Conservation (phyloP, 2,113 vertebrate genomes). For the Todiramphus saurophagus region DNA sequence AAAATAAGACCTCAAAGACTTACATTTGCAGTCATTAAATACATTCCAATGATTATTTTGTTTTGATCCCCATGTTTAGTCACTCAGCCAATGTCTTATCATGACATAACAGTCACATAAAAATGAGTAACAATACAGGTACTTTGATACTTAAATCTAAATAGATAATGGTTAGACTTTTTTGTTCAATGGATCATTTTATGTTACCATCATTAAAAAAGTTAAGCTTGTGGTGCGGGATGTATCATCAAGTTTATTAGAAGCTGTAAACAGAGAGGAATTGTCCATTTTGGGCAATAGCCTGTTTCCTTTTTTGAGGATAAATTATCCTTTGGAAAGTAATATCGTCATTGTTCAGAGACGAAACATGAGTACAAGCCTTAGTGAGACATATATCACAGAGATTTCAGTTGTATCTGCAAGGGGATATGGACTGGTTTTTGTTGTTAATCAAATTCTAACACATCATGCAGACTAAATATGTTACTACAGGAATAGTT, state of each 20-base stretch:
- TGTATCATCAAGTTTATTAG: not conserved
- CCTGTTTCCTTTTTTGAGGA: not conserved
- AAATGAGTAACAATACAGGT: not conserved
- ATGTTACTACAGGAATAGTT: not conserved
- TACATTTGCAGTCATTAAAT: not conserved
- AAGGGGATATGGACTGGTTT: not conserved
- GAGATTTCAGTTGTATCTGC: not conserved
- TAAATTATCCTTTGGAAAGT: not conserved
- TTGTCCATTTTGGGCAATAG: not conserved
- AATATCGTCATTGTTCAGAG: not conserved
- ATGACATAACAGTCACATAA: not conserved
- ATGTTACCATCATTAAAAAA: not conserved
- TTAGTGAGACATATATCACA: not conserved
- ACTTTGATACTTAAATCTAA: not conserved
- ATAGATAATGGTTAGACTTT: not conserved
- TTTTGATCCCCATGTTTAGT: not conserved
- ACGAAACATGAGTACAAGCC: not conserved
- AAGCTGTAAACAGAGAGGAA: not conserved
- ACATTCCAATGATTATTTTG: not conserved
- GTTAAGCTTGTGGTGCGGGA: not conserved
- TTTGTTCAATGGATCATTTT: not conserved
- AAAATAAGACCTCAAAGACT: not conserved
- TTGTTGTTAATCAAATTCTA: not conserved
- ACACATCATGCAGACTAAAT: not conserved
- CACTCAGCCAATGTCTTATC: not conserved